Base-by-base conservation (phyloP, 2,797 vertebrate species). In the Echiichthys vipera region DNA sequence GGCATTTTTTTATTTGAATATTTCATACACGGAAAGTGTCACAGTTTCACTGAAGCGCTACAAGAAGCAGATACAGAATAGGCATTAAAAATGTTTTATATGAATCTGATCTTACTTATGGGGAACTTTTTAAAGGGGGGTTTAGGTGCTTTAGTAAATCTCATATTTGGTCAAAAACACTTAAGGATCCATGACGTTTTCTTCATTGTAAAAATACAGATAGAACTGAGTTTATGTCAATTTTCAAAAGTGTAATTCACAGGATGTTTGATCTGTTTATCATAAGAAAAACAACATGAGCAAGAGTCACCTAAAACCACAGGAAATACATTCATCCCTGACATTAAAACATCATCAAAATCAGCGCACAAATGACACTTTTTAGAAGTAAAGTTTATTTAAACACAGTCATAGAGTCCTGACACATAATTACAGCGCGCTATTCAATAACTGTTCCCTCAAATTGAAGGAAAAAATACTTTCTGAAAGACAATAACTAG, bases 261-360 rank as follows among this genome's bases (percentile, higher is more conserved):
- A 53, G 5, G 1, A 61, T 39, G 3, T 54, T 47, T 57, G 18
- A 53, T 10, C 6, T 30, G 2, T 9, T 18, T 25, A 37, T 62
- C 1, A 51, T 32, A 36, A 32, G 15, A 25, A 53, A 36, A 65
- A 43, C 34, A 75, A 47, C 11, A 34, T 27, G 15, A 64, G 25
- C 9, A 43, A 4, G 7, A 24, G 47, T 54, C 6, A 47, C 15
- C 1, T 8, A 18, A 57, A 56, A 70, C 7, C 11, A 55, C 12
- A 22, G 15, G 47, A 70, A 46, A 3, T 46, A 27, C 47, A 25
- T 24, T 32, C 3, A 56, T 27, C 1, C 4, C 17, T 36, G 2
- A 47, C 36, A 75, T 53, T 22, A 13, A 63, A 63, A 47, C 15
- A 70, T 51, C 14, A 25, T 56, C 5, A 59, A 13, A 34, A 36